Base-by-base conservation (phyloP, 2,888 invertebrate genomes). In the Drosophila rellima region DNA sequence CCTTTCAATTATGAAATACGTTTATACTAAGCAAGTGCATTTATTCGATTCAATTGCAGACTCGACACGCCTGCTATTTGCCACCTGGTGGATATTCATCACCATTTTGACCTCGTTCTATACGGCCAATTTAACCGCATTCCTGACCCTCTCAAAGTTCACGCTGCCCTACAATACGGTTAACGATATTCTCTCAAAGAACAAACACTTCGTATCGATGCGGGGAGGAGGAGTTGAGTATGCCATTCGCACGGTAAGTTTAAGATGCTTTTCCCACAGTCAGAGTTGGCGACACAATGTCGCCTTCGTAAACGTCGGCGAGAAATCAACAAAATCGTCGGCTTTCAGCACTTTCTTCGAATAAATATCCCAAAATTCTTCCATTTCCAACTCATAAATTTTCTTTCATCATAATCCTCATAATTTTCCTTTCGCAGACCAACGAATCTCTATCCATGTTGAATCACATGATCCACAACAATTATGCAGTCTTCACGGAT, bases 61-160 rank as follows among this genome's bases (percentile, higher is more conserved):
- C 92, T 96, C 97, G 18, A 96, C 97, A 0, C 94, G 97, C 55
- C 93, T 97, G 37, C 93, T 97, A 8, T 97, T 97, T 92, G 96
- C 97, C 10, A 97, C 97, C 0, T 97, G 97, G 97, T 97, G 97
- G 97, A 94, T 98, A 69, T 97, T 97, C 91, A 96, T 97, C 79
- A 96, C 96, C 37, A 95, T 97, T 54, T 93, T 97, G 48, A 97
- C 97, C 0, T 96, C 97, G 11, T 97, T 97, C 92, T 98, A 98
- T 92, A 98, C 97, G 2, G 97, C 97, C 8, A 97, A 97, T 92
- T 93, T 98, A 88, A 97, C 97, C 0, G 97, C 97, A 13, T 97
- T 97, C 90, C 93, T 98, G 54, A 97, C 97, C 0, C 93, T 97
- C 17, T 97, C 97, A 6, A 95, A 96, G 91, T 97, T 97, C 82